Conservation (phyloP, 2,797 vertebrate genomes). For the Decapterus maruadsi region DNA sequence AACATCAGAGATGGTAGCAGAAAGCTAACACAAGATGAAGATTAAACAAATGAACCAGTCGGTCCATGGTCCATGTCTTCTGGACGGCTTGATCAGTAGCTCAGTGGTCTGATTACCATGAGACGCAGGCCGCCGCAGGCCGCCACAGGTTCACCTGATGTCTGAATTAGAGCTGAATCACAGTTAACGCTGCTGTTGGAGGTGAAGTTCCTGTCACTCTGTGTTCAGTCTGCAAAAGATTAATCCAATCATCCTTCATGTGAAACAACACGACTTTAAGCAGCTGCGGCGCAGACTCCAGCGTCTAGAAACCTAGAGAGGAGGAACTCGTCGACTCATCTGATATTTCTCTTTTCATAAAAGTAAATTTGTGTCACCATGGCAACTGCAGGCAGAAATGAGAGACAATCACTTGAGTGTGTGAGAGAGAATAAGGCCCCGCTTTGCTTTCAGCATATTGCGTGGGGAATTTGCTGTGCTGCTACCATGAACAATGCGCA, state of each 20-base stretch:
- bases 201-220: neutral
- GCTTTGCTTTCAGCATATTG: constrained; percentile 45
- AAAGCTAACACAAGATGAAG: too few species aligned
- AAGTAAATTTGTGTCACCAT: constrained; percentile 52
- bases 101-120: too few species aligned
- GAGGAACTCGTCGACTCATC: constrained; percentile 38
- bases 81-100: too few species aligned
- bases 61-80: too few species aligned
- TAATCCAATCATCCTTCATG: neutral
- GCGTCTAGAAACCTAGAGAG: constrained; percentile 6
- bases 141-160: too few species aligned
- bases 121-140: too few species aligned
- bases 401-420: constrained; percentile 37
- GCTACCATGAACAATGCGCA: constrained; percentile 44
- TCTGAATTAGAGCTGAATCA: too few species aligned
- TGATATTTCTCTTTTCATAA: constrained; percentile 36
- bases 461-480: constrained; percentile 41
- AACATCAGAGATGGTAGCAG: too few species aligned
- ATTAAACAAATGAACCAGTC: too few species aligned
- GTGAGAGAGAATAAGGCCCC: constrained; percentile 27
- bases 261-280: constrained; percentile 4
- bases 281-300: neutral
- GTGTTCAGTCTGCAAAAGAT: neutral
- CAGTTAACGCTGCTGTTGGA: too few species aligned
- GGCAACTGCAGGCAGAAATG: constrained; percentile 52